Conservation (phyloP, 2,113 vertebrate species). For the Aphyosemion australe region DNA sequence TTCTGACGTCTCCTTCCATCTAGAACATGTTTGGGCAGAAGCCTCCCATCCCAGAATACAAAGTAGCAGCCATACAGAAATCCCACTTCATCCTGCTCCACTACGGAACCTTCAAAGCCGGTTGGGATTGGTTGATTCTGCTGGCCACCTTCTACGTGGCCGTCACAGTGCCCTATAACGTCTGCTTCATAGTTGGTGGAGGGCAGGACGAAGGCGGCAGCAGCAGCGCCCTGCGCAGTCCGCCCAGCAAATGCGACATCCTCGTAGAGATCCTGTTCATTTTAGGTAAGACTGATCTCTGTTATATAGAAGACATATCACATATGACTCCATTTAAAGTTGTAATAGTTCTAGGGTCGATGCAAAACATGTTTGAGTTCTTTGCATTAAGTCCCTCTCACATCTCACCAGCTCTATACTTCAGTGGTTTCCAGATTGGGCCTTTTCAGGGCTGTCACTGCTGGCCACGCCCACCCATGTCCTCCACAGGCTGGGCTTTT, state of each 20-base stretch:
- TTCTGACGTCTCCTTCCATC: not conserved
- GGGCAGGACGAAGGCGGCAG: conserved; percentile 73
- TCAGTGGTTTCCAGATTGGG: too few species aligned
- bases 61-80: conserved; percentile 86
- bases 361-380: too few species aligned
- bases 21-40: conserved; percentile 86
- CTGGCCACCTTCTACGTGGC: conserved; percentile 87
- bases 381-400: too few species aligned
- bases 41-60: conserved; percentile 85
- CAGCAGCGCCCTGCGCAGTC: conserved; percentile 67
- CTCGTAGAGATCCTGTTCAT: conserved; percentile 86
- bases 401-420: too few species aligned
- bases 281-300: conserved; percentile 66
- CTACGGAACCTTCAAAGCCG: conserved; percentile 85
- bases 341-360: too few species aligned
- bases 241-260: conserved; percentile 82
- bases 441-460: too few species aligned
- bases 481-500: too few species aligned
- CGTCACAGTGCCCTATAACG: conserved; percentile 85
- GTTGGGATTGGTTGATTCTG: conserved; percentile 86
- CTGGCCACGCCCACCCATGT: too few species aligned
- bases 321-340: too few species aligned
- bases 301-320: too few species aligned
- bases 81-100: conserved; percentile 85
- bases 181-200: conserved; percentile 80